A percentile compares a stretch with the other conserved stretches of the same genome.
phyloP scores from a whole-genome alignment of 2,888 invertebrate species.

The Rhodophaea formosa region DNA sequence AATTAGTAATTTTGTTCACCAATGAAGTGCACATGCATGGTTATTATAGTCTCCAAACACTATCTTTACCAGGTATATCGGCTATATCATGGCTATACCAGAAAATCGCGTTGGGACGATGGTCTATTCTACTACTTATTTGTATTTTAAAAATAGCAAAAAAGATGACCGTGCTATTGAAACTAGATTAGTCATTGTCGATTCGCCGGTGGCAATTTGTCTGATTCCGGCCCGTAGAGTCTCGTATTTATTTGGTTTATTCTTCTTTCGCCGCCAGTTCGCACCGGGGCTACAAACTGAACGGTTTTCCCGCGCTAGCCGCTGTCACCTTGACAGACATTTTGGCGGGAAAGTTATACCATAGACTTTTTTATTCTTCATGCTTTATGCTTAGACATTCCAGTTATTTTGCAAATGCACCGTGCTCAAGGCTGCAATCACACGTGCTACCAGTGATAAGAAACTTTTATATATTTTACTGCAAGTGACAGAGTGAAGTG shows the following conservation, averaged over 20 bases:
- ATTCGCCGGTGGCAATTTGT: neutral
- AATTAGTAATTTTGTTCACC: too few relatives aligned
- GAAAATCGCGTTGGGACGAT: too few relatives aligned
- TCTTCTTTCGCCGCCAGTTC: conserved; percentile 46
- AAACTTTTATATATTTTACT: conserved; percentile 6
- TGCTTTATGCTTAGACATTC: conserved; percentile 20
- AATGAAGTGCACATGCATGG: too few relatives aligned
- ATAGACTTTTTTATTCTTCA: conserved; percentile 18
- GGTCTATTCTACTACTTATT: neutral
- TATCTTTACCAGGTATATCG: too few relatives aligned
- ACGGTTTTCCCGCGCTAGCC: conserved; percentile 48
- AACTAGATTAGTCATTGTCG: neutral
- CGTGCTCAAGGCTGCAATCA: conserved; percentile 35
- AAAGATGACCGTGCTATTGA: neutral
- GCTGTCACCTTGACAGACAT: conserved; percentile 38
- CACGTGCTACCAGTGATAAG: conserved; percentile 36
- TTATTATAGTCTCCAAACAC: too few relatives aligned
- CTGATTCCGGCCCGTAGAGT: conserved; percentile 32
- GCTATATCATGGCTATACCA: too few relatives aligned
- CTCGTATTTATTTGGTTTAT: conserved; percentile 51
- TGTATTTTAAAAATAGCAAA: neutral
- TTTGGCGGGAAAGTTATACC: conserved; percentile 49
- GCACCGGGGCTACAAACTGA: conserved; percentile 39
- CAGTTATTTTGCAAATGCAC: conserved; percentile 36
- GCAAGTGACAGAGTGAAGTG: neutral